phyloP scores from a whole-genome alignment of 2,888 invertebrate species.

The Drosophila colorata region DNA sequence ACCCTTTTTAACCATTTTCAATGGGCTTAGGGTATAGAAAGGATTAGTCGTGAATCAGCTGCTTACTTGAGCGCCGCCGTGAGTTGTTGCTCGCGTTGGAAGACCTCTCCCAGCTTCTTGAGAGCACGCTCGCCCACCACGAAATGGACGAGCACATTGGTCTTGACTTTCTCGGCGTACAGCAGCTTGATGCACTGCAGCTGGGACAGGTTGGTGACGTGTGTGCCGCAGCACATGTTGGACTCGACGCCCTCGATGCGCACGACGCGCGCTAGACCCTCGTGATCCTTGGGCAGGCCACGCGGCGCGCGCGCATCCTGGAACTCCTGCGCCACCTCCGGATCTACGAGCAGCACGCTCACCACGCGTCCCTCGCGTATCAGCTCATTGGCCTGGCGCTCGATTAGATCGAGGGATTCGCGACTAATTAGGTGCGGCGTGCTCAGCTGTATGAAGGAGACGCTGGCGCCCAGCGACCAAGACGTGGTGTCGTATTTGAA shows the following conservation, averaged over 20 bases:
- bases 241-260: conserved; percentile 91
- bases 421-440: conserved; percentile 86
- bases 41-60: not conserved
- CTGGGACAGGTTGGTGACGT: conserved; percentile 91
- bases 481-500: conserved; percentile 90
- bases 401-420: conserved; percentile 87
- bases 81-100: conserved; percentile 89
- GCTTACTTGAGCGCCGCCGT: conserved; percentile 90
- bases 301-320: conserved; percentile 84
- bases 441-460: conserved; percentile 90
- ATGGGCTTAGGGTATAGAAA: no score
- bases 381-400: conserved; percentile 89
- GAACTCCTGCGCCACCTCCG: conserved; percentile 87
- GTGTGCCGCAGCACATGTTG: conserved; percentile 96
- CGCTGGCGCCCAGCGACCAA: conserved; percentile 92
- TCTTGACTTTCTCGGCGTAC: conserved; percentile 90
- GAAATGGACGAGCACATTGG: conserved; percentile 89
- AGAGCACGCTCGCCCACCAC: conserved; percentile 90
- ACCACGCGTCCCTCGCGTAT: conserved; percentile 87
- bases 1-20: no score
- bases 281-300: conserved; percentile 92
- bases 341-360: conserved; percentile 88
- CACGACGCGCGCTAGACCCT: conserved; percentile 91
- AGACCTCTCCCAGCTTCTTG: conserved; percentile 87
- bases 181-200: conserved; percentile 89